A percentile compares a stretch with the other conserved stretches of the same genome.
These are phyloP conservation scores for Siphlonurus alternatus DNA, from an alignment of 2,888 invertebrate genomes.

Conservation along the genomic window DNA sequence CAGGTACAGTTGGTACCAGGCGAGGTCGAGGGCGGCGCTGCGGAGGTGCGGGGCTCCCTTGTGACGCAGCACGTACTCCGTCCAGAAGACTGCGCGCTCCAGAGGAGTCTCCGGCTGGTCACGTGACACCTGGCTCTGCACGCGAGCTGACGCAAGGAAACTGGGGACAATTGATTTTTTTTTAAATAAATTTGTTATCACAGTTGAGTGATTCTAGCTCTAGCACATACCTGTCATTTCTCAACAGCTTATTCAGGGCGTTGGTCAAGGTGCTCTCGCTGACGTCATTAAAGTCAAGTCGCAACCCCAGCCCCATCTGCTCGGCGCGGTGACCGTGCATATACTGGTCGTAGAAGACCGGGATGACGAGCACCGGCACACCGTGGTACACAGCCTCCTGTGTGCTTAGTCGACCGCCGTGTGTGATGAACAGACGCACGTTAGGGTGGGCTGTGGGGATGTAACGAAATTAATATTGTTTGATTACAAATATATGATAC, in stretches of 20 bases:
- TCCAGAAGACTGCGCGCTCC: constrained; percentile 21
- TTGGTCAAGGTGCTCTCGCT: background rate
- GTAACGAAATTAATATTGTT: too few species aligned
- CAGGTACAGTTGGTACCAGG: constrained; percentile 14
- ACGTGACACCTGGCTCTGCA: too few species aligned
- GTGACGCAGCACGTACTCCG: constrained; percentile 24
- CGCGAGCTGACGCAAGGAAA: too few species aligned
- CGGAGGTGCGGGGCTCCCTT: constrained; percentile 18
- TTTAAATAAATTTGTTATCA: too few species aligned
- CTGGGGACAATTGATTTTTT: too few species aligned
- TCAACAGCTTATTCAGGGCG: background rate
- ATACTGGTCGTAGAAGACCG: constrained; percentile 3
- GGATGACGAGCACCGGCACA: constrained; percentile 7
- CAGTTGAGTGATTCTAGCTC: too few species aligned
- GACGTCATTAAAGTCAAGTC: background rate
- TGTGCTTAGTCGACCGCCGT: constrained; percentile 9
- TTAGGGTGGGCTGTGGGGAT: background rate
- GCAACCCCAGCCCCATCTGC: background rate
- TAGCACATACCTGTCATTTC: background rate
- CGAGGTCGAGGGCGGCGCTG: constrained; percentile 13
- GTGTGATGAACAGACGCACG: constrained; percentile 6
- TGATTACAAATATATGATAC: too few species aligned
- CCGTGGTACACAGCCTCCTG: constrained; percentile 8
- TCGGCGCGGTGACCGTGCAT: background rate
- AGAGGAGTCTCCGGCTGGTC: constrained; percentile 19